Conservation (phyloP, 2,888 invertebrate genomes). For the Oegoconia quadripuncta region DNA sequence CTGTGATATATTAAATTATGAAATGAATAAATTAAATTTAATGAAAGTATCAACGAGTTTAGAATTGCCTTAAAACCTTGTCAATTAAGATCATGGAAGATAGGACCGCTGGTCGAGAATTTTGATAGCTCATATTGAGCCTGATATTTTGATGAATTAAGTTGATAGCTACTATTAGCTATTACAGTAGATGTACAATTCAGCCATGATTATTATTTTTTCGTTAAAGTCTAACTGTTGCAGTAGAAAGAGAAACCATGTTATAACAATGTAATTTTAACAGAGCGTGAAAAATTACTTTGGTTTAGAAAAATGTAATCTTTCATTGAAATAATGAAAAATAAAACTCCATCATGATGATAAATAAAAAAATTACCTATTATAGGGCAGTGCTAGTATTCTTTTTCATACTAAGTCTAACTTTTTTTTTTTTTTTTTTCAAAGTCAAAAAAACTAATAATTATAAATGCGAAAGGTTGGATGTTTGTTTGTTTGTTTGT, state of each 20-base stretch:
- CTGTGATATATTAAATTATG: constrained; percentile 65
- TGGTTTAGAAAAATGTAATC: constrained; percentile 58
- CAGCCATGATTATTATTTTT: constrained; percentile 61
- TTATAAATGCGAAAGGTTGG: no score
- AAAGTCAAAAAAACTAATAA: no score
- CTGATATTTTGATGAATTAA: constrained; percentile 65
- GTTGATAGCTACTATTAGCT: constrained; percentile 61
- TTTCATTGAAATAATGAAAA: constrained; percentile 63
- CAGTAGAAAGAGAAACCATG: constrained; percentile 46
- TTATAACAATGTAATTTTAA: constrained; percentile 54
- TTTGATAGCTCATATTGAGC: constrained; percentile 77
- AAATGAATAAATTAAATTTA: constrained; percentile 36
- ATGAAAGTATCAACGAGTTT: constrained; percentile 15
- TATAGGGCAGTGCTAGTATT: no score
- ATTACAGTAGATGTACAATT: constrained; percentile 65
- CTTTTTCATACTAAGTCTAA: no score
- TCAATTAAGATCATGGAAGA: constrained; percentile 50
- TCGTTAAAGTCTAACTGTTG: constrained; percentile 56
- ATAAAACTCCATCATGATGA: constrained; percentile 69
- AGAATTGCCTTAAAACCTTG: constrained; percentile 38
- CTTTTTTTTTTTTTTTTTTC: no score
- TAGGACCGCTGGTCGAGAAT: constrained; percentile 67
- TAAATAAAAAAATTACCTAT: constrained; percentile 34
- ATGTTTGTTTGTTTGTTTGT: no score
- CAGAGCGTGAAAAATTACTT: constrained; percentile 50